phyloP scores from a whole-genome alignment of 2,797 vertebrate genomes.

The Erethizon dorsatum region DNA sequence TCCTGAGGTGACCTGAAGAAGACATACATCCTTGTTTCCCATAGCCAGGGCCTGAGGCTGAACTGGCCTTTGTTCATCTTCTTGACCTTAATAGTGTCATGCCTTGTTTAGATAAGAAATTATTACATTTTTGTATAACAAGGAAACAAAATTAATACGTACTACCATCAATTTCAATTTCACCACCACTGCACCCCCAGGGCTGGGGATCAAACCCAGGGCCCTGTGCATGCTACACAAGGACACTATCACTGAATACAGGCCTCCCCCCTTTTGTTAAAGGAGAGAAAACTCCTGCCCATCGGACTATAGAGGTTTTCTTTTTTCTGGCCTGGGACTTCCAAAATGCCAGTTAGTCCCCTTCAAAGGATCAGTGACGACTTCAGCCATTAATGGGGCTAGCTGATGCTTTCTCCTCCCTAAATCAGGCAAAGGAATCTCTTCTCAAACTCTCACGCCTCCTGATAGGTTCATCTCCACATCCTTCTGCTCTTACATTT shows the following conservation, averaged over 20 bases:
- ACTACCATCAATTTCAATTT: not conserved
- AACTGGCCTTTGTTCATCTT: not conserved
- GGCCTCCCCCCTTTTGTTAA: no score
- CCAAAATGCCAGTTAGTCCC: not conserved
- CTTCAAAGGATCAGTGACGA: not conserved
- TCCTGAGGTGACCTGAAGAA: not conserved
- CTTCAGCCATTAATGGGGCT: not conserved
- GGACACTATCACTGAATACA: not conserved
- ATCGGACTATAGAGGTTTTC: not conserved
- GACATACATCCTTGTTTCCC: not conserved
- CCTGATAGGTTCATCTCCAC: not conserved
- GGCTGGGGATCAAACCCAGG: not conserved
- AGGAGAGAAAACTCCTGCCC: not conserved
- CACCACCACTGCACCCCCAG: not conserved
- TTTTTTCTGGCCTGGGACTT: not conserved
- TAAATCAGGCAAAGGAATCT: not conserved
- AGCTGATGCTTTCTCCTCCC: not conserved
- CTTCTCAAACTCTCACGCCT: not conserved
- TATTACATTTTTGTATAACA: not conserved
- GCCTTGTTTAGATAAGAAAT: not conserved
- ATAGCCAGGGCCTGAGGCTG: not conserved
- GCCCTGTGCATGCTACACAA: no score
- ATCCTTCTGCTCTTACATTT: no score
- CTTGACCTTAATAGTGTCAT: not conserved
- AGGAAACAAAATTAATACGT: not conserved